Percentiles rank a stretch among this genome's conserved stretches.
phyloP scores from a whole-genome alignment of 2,888 invertebrate genomes.

The Macaria notata region DNA sequence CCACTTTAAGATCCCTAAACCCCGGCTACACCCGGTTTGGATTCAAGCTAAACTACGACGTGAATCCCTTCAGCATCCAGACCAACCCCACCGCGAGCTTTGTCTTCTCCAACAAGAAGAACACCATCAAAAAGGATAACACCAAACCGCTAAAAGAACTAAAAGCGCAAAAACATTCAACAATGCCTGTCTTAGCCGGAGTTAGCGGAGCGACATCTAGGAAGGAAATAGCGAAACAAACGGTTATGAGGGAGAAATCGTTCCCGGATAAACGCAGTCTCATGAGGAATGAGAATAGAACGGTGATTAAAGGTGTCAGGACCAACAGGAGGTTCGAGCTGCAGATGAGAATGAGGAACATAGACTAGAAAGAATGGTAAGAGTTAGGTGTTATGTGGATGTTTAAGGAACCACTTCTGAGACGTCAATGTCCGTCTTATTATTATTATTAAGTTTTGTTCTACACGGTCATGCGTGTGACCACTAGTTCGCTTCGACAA shows the following conservation, averaged over 20 bases:
- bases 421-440: too few species aligned
- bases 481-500: too few species aligned
- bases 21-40: conserved; percentile 73
- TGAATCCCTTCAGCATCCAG: conserved; percentile 65
- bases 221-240: conserved; percentile 55
- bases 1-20: conserved; percentile 47
- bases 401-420: too few species aligned
- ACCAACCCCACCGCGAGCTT: conserved; percentile 26
- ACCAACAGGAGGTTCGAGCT: conserved; percentile 88
- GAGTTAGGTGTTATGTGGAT: neutral
- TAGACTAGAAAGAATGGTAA: conserved; percentile 40
- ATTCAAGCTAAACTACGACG: conserved; percentile 70
- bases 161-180: conserved; percentile 32
- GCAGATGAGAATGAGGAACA: conserved; percentile 85
- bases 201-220: conserved; percentile 43
- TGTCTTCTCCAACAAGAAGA: conserved; percentile 4
- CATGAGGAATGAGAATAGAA: conserved; percentile 67
- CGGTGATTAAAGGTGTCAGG: conserved; percentile 84
- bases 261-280: conserved; percentile 54
- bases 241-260: conserved; percentile 65
- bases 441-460: too few species aligned
- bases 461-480: too few species aligned
- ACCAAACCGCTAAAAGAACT: conserved; percentile 11
- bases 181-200: conserved; percentile 53
- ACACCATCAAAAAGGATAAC: conserved; percentile 1